Conservation (phyloP, 2,888 invertebrate species). For the Girardia tigrina region DNA sequence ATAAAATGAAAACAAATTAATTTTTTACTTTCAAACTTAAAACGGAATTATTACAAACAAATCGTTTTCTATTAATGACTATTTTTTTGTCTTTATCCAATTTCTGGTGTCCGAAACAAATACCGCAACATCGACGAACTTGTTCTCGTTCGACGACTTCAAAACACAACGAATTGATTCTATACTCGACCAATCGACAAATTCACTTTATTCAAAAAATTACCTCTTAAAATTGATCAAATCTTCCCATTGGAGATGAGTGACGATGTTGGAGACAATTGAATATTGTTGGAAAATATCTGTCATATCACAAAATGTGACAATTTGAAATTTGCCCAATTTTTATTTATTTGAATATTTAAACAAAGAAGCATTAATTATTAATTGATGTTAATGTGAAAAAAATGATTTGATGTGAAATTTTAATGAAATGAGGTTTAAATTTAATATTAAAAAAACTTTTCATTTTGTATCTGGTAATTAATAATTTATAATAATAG, state of each 20-base stretch:
- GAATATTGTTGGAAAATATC: not conserved
- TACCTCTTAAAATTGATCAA: not conserved
- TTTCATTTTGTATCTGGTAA: no score
- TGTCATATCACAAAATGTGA: no score
- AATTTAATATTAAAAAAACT: no score
- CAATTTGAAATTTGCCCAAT: no score
- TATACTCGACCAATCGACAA: not conserved
- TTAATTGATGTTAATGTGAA: no score
- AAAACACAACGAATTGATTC: not conserved
- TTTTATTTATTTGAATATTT: no score
- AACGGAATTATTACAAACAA: not conserved
- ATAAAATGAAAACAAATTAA: no score
- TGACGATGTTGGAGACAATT: not conserved
- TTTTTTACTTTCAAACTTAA: not conserved
- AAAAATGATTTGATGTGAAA: no score
- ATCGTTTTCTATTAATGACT: not conserved
- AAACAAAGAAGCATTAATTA: no score
- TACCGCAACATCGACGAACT: not conserved
- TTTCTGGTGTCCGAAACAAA: slow-evolving; percentile 7
- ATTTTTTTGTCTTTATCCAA: not conserved
- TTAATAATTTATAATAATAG: no score
- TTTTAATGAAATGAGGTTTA: no score
- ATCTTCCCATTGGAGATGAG: not conserved
- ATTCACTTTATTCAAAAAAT: not conserved
- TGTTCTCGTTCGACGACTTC: not conserved